Percentiles rank a stretch among this genome's conserved stretches.
Evolutionary conservation across 2,797 vertebrate genomes (phyloP).

Genomic region (Clarias laeviceps): DNA sequence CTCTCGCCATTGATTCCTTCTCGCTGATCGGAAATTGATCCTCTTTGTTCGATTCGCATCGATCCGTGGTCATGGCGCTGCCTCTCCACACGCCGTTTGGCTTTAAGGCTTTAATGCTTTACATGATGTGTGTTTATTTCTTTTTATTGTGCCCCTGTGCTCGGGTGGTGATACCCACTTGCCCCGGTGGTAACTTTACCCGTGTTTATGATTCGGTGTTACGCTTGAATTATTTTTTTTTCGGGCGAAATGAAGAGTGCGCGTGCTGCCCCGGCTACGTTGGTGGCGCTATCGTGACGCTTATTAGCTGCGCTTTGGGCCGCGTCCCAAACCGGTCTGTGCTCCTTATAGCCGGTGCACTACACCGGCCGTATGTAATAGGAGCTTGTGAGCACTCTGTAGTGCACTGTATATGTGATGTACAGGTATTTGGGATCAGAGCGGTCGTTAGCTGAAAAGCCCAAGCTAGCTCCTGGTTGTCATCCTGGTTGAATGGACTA

Average conservation of each 20-base stretch:
- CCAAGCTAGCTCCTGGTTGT: neutral
- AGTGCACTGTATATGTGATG: neutral
- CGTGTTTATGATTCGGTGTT: slow-evolving; percentile 70
- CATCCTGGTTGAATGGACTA: neutral
- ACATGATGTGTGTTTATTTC: neutral
- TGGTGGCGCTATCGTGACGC: slow-evolving; percentile 76
- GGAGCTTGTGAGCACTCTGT: neutral
- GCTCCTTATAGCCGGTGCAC: neutral
- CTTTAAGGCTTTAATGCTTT: neutral
- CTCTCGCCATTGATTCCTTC: slow-evolving; percentile 80
- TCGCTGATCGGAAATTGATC: slow-evolving; percentile 91
- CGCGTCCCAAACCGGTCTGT: neutral
- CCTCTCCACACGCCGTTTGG: slow-evolving; percentile 42
- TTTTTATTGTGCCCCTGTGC: neutral
- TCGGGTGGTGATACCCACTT: neutral
- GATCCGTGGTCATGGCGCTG: slow-evolving; percentile 84
- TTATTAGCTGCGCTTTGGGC: slow-evolving; percentile 51
- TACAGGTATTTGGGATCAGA: neutral
- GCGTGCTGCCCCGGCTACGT: slow-evolving; percentile 62
- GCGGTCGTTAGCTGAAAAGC: no score
- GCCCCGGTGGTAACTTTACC: slow-evolving; percentile 42
- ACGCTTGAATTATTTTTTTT: slow-evolving; percentile 68
- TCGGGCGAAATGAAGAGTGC: slow-evolving; percentile 68
- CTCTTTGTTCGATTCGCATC: slow-evolving; percentile 95
- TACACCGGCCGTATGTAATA: neutral